Percentiles rank a stretch among this genome's conserved stretches.
Evolutionary conservation across 2,113 vertebrate genomes (phyloP).

Genomic region (Acanthochromis polyacanthus): DNA sequence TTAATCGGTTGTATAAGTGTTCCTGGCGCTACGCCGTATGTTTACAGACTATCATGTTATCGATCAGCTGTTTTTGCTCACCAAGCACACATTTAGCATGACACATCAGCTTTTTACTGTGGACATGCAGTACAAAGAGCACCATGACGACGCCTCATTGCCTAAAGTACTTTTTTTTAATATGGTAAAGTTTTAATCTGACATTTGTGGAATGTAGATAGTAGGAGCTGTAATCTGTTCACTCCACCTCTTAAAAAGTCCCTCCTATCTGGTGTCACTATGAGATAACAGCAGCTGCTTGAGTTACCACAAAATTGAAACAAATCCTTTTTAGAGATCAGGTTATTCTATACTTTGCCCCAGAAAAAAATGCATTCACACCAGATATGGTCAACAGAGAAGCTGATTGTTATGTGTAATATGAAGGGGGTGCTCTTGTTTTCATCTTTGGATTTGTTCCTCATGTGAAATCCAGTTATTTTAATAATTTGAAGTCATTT

Average conservation of each 20-base stretch:
- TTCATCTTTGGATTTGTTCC: slow-evolving; percentile 2
- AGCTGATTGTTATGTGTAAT: background rate
- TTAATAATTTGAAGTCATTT: background rate
- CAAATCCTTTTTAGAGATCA: background rate
- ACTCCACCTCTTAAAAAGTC: background rate
- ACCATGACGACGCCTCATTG: no score
- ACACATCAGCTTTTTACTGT: background rate
- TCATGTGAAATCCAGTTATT: slow-evolving; percentile 7
- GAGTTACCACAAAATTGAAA: background rate
- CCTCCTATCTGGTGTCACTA: background rate
- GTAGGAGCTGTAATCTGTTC: background rate
- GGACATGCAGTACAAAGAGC: background rate
- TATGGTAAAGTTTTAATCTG: background rate
- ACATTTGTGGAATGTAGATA: slow-evolving; percentile 37
- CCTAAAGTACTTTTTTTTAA: background rate
- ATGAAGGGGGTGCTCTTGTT: slow-evolving; percentile 23
- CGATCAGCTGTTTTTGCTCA: background rate
- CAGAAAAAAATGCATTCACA: background rate
- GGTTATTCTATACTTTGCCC: background rate
- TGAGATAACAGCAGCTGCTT: background rate
- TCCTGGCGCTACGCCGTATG: background rate
- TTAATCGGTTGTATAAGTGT: slow-evolving; percentile 2
- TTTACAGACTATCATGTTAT: background rate
- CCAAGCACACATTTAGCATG: background rate
- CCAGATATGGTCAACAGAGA: background rate